phyloP scores from a whole-genome alignment of 2,888 invertebrate genomes.

The Shargacucullia verbasci region DNA sequence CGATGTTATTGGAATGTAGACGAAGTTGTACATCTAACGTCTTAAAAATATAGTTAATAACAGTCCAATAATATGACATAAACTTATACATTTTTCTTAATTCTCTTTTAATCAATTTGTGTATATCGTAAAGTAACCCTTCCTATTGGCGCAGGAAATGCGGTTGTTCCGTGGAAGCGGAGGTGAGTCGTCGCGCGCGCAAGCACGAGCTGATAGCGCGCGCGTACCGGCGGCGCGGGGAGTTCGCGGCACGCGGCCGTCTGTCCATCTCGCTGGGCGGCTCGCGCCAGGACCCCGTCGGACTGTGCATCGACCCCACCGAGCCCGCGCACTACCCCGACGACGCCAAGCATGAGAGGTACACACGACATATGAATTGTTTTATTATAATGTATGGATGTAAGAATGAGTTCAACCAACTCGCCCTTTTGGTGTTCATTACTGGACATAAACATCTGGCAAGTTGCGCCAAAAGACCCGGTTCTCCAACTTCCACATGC shows the following conservation, averaged over 20 bases:
- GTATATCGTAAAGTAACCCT: constrained; percentile 19
- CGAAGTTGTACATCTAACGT: too few species aligned
- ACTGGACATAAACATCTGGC: constrained; percentile 5
- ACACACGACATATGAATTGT: too few species aligned
- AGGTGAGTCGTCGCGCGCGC: constrained; percentile 89
- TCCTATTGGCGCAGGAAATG: constrained; percentile 89
- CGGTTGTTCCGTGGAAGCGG: constrained; percentile 91
- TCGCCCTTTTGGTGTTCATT: constrained; percentile 9
- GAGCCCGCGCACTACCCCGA: constrained; percentile 79
- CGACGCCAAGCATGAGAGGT: constrained; percentile 84
- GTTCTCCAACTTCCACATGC: background rate
- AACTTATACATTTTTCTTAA: too few species aligned
- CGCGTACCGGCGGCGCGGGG: constrained; percentile 96
- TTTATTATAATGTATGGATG: background rate
- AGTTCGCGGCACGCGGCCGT: constrained; percentile 94
- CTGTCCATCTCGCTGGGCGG: constrained; percentile 96
- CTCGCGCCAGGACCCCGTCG: constrained; percentile 97
- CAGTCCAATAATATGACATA: too few species aligned
- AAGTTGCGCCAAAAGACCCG: constrained; percentile 7
- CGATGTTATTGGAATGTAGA: too few species aligned
- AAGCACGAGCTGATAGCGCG: constrained; percentile 97
- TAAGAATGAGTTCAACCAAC: constrained; percentile 9
- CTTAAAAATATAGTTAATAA: too few species aligned
- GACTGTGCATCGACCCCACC: constrained; percentile 87
- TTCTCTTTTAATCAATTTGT: background rate